Evolutionary conservation across 1,140 invertebrate genomes (phyloP), one percentile per base, ranked within the genome.

Genomic region (Hyphantria cunea): DNA sequence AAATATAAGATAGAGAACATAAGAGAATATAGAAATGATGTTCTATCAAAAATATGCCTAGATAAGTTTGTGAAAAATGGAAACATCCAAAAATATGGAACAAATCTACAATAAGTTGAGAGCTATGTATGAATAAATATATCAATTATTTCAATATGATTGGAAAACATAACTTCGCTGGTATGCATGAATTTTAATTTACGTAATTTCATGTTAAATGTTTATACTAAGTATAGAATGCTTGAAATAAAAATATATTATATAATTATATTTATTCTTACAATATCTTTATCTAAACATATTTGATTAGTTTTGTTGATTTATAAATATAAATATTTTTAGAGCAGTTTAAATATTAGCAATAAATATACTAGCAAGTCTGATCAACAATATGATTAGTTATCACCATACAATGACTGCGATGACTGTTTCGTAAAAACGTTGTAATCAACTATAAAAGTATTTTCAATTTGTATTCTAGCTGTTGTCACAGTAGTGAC

Each of bases 371-470:
- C 17, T 25, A 25, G 17, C 17, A 25, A 25, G 1, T 25, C 17
- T 25, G 17, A 25, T 25, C 17, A 25, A 5, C 17, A 25, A 3
- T 25, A 25, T 25, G 5, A 25, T 25, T 25, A 25, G 17, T 25
- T 25, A 25, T 25, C 17, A 25, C 17, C 17, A 25, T 25, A 25
- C 17, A 25, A 25, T 25, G 17, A 25, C 17, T 25, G 17, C 17
- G 5, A 25, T 5, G 17, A 3, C 17, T 1, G 17, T 25, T 25
- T 25, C 17, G 17, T 34, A 34, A 59, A 72, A 82, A 82, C 76
- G 72, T 90, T 89, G 84, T 84, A 90, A 90, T 74, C 86, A 53
- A 73, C 87, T 90, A 78, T 89, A 90, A 87, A 81, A 82, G 78
- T 86, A 86, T 87, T 86, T 63, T 87, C 80, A 83, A 80, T 89